Evolutionary conservation across 37 sponge, comb jelly and placozoan genomes (phyloP), one percentile per base, ranked within the genome.

Genomic region (Hormiphora californensis): DNA sequence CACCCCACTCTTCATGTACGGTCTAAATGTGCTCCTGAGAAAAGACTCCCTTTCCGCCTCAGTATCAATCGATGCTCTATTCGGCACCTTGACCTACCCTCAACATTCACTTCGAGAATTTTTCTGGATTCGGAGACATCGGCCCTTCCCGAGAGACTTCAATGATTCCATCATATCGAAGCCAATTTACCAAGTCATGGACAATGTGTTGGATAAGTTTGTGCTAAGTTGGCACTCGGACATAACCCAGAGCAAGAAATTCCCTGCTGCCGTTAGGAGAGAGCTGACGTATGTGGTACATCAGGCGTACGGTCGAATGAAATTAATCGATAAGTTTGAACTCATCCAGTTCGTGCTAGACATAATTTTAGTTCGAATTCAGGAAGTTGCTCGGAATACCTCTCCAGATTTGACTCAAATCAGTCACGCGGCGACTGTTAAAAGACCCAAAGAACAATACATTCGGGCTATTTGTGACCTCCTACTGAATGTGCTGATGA

Each of bases 151-250:
- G 21, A 46, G 43, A 28, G 43, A 73, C 46, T 3, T 73, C 12
- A 73, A 73, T 46, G 40, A 73, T 30, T 73, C 81, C 15, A 46
- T 73, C 32, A 73, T 73, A 39, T 73, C 81, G 28, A 43, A 46
- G n/a, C 81, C 81, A 11, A 33, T 73, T 0, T 73, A 73, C 46
- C 35, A 43, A 1, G 46, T 73, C 28, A 43, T 73, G 9, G 81
- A 73, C 44, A 73, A 73, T 40, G 23, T 73, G 12, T 43, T 73
- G 17, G 81, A 73, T 22, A 73, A 73, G 46, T 73, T 73, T 40
- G 81, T 73, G 22, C 17, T 73, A 28, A 73, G 35, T 3, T 73
- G 81, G 81, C 81, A 73, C 35, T 39, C 81, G n/a, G 81, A 40
- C 46, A 73, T 73, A 23, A 73, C 81, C 25, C 40, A 4, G 28